Base-by-base conservation (phyloP, 2,797 vertebrate genomes). In the Lophius americanus region DNA sequence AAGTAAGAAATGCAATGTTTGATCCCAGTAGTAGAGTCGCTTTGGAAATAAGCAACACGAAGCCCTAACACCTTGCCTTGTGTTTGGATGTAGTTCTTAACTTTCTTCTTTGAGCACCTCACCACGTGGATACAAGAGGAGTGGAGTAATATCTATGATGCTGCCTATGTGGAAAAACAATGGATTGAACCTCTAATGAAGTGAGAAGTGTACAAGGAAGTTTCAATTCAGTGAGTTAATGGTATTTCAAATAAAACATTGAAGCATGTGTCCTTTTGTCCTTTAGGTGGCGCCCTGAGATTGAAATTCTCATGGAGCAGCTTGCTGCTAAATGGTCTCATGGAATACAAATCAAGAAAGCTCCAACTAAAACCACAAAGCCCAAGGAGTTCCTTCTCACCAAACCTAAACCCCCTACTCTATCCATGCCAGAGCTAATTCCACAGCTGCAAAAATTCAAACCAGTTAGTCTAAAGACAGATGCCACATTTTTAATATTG, bases 91-190 rank as follows among this genome's bases (percentile, higher is more conserved):
- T 70, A 99, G 97, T 98, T 98, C 88, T 93, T 99, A 62, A 87
- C 86, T 51, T 99, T 98, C 91, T 94, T 98, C 89, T 96, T 98
- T 48, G 64, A 87, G 60, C 88, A 97, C 84, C 93, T 98, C 73
- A 93, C 83, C 71, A 95, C 94, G 0, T 96, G 95, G 95, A 94
- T 99, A 84, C 94, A 93, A 85, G 92, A 93, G 0, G 93, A 96
- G 84, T 99, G 97, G 97, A 96, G 92, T 90, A 88, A 78, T 3
- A 70, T 97, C 69, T 98, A 97, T 0, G 95, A 96, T 62, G 81
- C 83, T 0, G 48, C 60, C n/a, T 93, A 94, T 4, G 96, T 98
- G 61, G 91, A 91, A 54, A 76, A 93, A 71, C 93, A 89, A 60
- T 97, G 93, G 96, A 95, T 95, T 35, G 72, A 56, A 3, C 95